Percentiles rank a stretch among this genome's conserved stretches.
Conservation (phyloP, 2,113 vertebrate genomes). For the Pseudorhombus dupliciocellatus region DNA sequence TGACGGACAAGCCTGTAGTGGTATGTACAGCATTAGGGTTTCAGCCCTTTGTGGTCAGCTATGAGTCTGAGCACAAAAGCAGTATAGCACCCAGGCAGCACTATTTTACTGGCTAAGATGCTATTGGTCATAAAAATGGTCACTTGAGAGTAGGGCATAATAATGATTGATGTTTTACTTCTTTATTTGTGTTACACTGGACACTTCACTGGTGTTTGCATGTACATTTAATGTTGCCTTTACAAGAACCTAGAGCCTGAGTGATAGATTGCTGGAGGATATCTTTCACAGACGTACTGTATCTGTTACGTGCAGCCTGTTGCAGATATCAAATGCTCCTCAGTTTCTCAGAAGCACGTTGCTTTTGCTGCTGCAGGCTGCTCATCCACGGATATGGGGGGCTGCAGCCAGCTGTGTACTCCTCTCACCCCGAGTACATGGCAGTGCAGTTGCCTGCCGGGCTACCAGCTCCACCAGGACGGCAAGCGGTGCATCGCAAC, state of each 20-base stretch:
- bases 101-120: not conserved
- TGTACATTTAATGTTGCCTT: too few relatives aligned
- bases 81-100: not conserved
- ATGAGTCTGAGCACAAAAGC: not conserved
- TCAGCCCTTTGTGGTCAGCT: not conserved
- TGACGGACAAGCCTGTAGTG: constrained; percentile 87
- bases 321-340: not conserved
- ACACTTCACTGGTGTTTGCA: not conserved
- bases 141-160: not conserved
- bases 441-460: constrained; percentile 89
- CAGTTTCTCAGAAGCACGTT: not conserved
- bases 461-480: constrained; percentile 87
- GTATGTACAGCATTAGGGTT: constrained; percentile 67
- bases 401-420: constrained; percentile 90
- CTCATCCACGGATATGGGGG: constrained; percentile 88
- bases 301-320: not conserved
- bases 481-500: constrained; percentile 83
- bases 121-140: not conserved
- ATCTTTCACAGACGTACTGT: too few relatives aligned
- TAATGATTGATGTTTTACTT: not conserved
- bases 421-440: constrained; percentile 79
- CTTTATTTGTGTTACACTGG: not conserved
- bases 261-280: too few relatives aligned
- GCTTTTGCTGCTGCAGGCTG: constrained; percentile 83
- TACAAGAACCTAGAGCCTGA: too few relatives aligned